Percentiles rank a stretch among this genome's conserved stretches.
Evolutionary conservation across 2,797 vertebrate genomes (phyloP).

Genomic region (Tympanoctomys barrerae): DNA sequence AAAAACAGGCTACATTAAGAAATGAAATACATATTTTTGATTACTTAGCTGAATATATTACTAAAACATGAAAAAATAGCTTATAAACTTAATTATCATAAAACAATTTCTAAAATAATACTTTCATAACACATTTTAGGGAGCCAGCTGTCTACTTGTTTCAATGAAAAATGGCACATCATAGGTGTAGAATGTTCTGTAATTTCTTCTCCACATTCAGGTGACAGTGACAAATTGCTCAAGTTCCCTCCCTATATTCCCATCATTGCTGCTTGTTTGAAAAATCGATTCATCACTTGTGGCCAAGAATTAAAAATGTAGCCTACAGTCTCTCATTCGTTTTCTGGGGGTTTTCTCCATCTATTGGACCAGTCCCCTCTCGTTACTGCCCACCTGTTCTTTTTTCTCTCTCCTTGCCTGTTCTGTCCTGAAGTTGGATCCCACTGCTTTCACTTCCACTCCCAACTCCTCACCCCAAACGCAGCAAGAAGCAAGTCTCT

Average conservation of each 20-base stretch:
- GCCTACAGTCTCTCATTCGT: not conserved
- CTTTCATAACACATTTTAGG: constrained; percentile 3
- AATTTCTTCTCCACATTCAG: constrained; percentile 67
- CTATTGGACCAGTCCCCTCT: not conserved
- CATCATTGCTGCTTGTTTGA: constrained; percentile 49
- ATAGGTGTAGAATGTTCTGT: constrained; percentile 54
- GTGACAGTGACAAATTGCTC: constrained; percentile 74
- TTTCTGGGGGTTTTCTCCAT: not conserved
- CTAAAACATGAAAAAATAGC: constrained; percentile 46
- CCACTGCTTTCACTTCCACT: not conserved
- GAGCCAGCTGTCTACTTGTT: constrained; percentile 37
- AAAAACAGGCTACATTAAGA: not conserved
- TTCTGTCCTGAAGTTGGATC: not conserved
- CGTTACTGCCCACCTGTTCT: not conserved
- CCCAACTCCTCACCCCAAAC: not conserved
- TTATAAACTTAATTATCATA: constrained; percentile 49
- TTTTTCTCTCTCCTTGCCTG: not conserved
- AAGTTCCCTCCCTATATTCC: constrained; percentile 26
- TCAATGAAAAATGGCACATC: constrained; percentile 68
- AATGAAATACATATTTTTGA: not conserved
- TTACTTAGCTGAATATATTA: constrained; percentile 3
- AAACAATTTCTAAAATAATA: constrained; percentile 3
- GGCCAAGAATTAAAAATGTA: constrained; percentile 40
- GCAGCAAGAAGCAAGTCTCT: not conserved
- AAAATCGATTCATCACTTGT: constrained; percentile 61